Evolutionary conservation across 2,113 vertebrate genomes (phyloP).

Genomic region (Scomber colias): DNA sequence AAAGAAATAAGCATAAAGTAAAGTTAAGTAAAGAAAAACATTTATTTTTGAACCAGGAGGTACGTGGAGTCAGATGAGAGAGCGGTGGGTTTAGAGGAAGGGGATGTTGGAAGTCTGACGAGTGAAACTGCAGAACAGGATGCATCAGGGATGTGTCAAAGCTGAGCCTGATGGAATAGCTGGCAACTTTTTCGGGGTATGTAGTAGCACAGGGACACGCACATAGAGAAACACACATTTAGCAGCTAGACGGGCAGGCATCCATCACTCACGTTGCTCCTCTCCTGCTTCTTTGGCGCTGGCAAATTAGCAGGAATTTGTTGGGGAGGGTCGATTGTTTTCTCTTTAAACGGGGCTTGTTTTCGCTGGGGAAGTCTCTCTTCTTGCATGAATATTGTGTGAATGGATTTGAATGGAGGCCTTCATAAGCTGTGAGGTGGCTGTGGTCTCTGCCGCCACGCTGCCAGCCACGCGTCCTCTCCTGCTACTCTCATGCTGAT

Average conservation of each 20-base stretch:
- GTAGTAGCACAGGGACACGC: constrained; percentile 49
- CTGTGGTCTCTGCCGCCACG: constrained; percentile 66
- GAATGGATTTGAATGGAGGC: constrained; percentile 78
- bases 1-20: constrained; percentile 25
- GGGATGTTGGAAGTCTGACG: constrained; percentile 58
- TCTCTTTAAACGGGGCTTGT: constrained; percentile 80
- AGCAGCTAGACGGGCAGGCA: constrained; percentile 65
- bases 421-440: constrained; percentile 77
- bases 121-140: constrained; percentile 72
- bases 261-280: constrained; percentile 62
- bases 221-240: constrained; percentile 23
- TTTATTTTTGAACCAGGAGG: constrained; percentile 28
- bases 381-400: constrained; percentile 72
- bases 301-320: constrained; percentile 79
- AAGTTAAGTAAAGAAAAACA: constrained; percentile 27
- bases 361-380: constrained; percentile 73
- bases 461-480: constrained; percentile 75
- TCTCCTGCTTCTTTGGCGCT: constrained; percentile 36
- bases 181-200: constrained; percentile 52
- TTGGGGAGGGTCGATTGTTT: constrained; percentile 77
- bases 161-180: constrained; percentile 60
- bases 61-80: constrained; percentile 34
- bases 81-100: constrained; percentile 52
- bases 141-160: constrained; percentile 69
- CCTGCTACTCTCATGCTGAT: constrained; percentile 48